phyloP scores from a whole-genome alignment of 2,888 invertebrate species.

The Schizaphis graminum region DNA sequence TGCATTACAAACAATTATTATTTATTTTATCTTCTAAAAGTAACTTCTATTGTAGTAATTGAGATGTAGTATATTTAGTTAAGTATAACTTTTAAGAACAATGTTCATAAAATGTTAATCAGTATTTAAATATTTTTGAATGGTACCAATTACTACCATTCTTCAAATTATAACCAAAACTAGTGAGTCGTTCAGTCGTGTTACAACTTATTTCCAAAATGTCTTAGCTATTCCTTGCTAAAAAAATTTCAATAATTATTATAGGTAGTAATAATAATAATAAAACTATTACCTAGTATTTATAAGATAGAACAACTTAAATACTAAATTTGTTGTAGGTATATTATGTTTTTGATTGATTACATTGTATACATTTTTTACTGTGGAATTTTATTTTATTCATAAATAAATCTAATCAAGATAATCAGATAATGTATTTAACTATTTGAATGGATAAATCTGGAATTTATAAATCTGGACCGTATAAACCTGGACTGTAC shows the following conservation, averaged over 20 bases:
- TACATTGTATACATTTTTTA: too few relatives aligned
- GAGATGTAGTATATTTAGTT: background rate
- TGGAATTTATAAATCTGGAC: too few relatives aligned
- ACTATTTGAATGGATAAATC: too few relatives aligned
- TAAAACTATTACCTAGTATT: too few relatives aligned
- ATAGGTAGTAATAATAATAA: too few relatives aligned
- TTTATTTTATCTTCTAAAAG: background rate
- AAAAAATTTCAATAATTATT: background rate
- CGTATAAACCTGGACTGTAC: too few relatives aligned
- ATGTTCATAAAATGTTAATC: background rate
- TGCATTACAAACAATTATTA: background rate
- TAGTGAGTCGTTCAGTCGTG: background rate
- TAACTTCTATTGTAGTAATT: background rate
- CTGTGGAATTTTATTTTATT: too few relatives aligned
- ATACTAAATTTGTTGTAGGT: too few relatives aligned
- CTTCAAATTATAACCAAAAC: background rate
- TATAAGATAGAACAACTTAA: too few relatives aligned
- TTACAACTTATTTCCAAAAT: background rate
- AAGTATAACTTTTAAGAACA: background rate
- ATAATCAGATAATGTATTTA: too few relatives aligned
- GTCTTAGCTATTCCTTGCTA: background rate
- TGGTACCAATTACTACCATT: background rate
- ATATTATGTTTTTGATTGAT: too few relatives aligned
- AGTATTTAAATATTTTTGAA: background rate
- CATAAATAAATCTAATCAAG: too few relatives aligned